Evolutionary conservation across 2,113 vertebrate genomes (phyloP), one percentile per base, ranked within the genome.

Genomic region (Solea senegalensis): DNA sequence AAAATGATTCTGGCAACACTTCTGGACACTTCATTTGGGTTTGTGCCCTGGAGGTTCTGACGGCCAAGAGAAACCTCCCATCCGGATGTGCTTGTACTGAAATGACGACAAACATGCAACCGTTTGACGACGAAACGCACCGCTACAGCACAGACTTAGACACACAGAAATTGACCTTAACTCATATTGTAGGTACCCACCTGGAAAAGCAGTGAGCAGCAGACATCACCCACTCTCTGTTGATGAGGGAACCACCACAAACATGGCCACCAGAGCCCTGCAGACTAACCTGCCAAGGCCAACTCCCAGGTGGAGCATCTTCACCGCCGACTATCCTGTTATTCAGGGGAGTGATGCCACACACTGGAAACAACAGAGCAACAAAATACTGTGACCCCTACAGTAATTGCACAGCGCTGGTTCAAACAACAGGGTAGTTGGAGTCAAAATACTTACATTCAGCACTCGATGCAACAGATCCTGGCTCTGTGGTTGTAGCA

Each of bases 231-330:
- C 93, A 94, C 46, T 84, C 77, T 11, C 60, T 83, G 51, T 84
- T 82, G 66, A 94, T 90, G 75, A 94, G 88, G 41, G 92, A 89
- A 60, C 90, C 92, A 9, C 93, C 92, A 63, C 94, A 94, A 40
- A 91, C 13, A 63, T 91, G 90, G 14, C 43, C 7, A 2, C 70
- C 72, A 10, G 53, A 69, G 0, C 21, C 76, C 7, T 83, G 76
- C 63, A 94, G 77, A 83, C 93, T 93, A 46, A 68, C 86, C 48
- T 94, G 92, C 93, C 93, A 94, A 0, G 92, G 93, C 92, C 93
- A 94, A 62, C 74, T 53, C 11, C 91, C 89, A 0, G 41, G 39
- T n/a, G 16, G 70, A 0, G 91, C 81, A 1, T 90, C 74, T 3
- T 87, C 64, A 16, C 93, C 93, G 39, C 94, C 94, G 58, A 94